Evolutionary conservation across 1,140 invertebrate species (phyloP).

Genomic region (Drosophila bocki): DNA sequence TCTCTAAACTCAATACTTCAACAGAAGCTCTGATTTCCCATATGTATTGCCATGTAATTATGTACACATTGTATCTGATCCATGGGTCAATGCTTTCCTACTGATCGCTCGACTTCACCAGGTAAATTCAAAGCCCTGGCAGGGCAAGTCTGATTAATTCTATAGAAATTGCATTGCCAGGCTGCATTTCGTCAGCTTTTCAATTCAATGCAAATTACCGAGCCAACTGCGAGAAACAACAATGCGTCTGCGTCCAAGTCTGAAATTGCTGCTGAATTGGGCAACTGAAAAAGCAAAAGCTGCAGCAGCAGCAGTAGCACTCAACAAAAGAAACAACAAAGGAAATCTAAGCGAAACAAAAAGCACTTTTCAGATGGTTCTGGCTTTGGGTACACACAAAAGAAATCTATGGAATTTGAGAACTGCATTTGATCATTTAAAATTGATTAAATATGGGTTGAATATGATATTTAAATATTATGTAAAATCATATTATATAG

Average conservation of each 20-base stretch:
- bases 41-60: constrained; percentile 9
- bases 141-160: constrained; percentile 36
- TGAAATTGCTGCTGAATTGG: constrained; percentile 54
- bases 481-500: too few relatives aligned
- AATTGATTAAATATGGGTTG: background rate
- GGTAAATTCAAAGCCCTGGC: constrained; percentile 18
- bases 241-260: constrained; percentile 39
- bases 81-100: constrained; percentile 38
- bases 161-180: constrained; percentile 50
- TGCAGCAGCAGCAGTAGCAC: constrained; percentile 10
- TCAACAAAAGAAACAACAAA: constrained; percentile 44
- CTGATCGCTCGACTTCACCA: constrained; percentile 10
- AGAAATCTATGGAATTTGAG: background rate
- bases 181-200: constrained; percentile 52
- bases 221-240: constrained; percentile 26
- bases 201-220: constrained; percentile 61
- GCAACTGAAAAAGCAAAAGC: constrained; percentile 38
- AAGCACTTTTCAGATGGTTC: constrained; percentile 38
- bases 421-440: background rate
- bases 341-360: constrained; percentile 37
- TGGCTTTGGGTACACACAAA: constrained; percentile 11
- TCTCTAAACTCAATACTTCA: background rate
- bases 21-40: constrained; percentile 19
- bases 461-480: background rate
- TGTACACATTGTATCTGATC: constrained; percentile 14